Base-by-base conservation (phyloP, 2,113 vertebrate species). In the Tretioscincus oriximinensis region DNA sequence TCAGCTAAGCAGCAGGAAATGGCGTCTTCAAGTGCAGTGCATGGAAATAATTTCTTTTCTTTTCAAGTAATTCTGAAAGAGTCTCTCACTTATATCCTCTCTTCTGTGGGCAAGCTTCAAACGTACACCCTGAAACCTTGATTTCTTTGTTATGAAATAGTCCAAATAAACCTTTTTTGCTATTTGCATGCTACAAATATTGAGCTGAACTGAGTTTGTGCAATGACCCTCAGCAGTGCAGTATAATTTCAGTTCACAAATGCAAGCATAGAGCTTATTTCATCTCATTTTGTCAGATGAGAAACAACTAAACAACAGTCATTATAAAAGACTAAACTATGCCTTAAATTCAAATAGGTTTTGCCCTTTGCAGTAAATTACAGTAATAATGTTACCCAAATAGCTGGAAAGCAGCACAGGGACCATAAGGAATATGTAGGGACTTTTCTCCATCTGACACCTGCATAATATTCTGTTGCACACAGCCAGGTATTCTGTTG, bases 101-200 rank as follows among this genome's bases (percentile, higher is more conserved):
- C 9, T 73, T 77, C 72, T 64, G 86, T 81, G 64, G 20, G 26
- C 49, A 73, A 61, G 12, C n/a, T 65, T 5, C 58, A 10, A 45
- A 67, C 60, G 22, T 26, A n/a, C 26, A 78, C 67, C 49, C 77
- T 64, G 61, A 78, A 60, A 85, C n/a, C 20, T 18, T 85, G 54
- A 51, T 49, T 24, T 49, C 63, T 21, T 86, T 76, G 66, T 41
- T 73, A 73, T 31, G 47, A 1, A 24, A n/a, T 77, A 77, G 61
- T 84, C 82, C 80, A 87, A 85, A 84, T 90, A 83, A 86, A 31
- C 26, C 73, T 83, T 88, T 72, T 88, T 72, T 85, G 77, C 83
- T 87, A 24, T 78, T 82, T 64, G 72, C 86, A 81, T 85, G 45
- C 51, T 28, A 68, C 14, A 73, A 66, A 45, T 58, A 35, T 28